Evolutionary conservation across 2,888 invertebrate genomes (phyloP), one percentile per base, ranked within the genome.

Genomic region (Cybosia mesomella): DNA sequence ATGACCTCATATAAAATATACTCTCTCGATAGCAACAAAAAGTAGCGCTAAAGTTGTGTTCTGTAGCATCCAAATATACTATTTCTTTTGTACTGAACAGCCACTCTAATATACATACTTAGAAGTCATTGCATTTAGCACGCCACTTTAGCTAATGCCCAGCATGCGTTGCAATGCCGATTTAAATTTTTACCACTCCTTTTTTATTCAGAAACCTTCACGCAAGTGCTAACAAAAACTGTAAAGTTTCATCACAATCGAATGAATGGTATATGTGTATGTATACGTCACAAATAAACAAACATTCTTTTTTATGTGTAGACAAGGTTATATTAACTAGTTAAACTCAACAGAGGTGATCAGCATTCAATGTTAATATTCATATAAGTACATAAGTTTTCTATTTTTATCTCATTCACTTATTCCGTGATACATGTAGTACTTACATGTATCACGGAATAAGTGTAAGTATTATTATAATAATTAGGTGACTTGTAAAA

Each of bases 151-250:
- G 24, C 55, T 28, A 55, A 55, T 55, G 24, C 28, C 15, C 55
- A 24, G 8, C 13, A 24, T 55, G 24, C 55, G 15, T n/a, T 32
- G n/a, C 58, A 58, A 58, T 58, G 28, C 32, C 34, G 34, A 18
- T 58, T 58, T 3, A 58, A 58, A n/a, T 32, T 18, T 53, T 58
- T 24, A 58, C 32, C 32, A 58, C 28, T 32, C 58, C 18, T 32
- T 58, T 28, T 58, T 32, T 55, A n/a, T n/a, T 49, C 49, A n/a
- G 28, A 55, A 22, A 55, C 24, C n/a, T 15, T 32, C 58, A 58
- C 58, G 34, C 58, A 58, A 58, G 58, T 58, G 32, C 58, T 58
- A 58, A 58, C n/a, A n/a, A 58, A 32, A 28, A 58, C 18, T 24
- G 24, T 15, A 55, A 55, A 15, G 55, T 55, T 55, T 24, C 24